Evolutionary conservation across 1,140 invertebrate species (phyloP).

Genomic region (Zaprionus camerounensis): DNA sequence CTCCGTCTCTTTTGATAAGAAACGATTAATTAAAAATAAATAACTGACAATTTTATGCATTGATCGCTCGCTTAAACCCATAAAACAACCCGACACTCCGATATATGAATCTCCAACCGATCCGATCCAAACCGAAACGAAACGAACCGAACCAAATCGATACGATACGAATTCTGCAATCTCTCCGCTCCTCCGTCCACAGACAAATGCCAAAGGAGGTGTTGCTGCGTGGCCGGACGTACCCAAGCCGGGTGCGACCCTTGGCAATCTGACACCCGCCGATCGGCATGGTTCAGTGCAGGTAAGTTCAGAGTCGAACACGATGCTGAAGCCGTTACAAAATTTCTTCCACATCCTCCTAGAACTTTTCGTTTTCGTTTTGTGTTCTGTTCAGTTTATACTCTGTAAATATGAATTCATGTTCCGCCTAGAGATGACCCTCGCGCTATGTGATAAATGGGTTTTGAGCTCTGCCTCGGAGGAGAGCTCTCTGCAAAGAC

Average conservation of each 20-base stretch:
- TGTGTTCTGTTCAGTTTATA: constrained; percentile 29
- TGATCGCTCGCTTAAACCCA: constrained; percentile 59
- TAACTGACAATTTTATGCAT: constrained; percentile 75
- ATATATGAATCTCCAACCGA: constrained; percentile 44
- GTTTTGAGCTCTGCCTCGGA: too few relatives aligned
- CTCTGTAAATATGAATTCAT: constrained; percentile 35
- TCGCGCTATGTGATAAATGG: neutral
- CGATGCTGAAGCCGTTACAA: constrained; percentile 17
- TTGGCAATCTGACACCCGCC: constrained; percentile 93
- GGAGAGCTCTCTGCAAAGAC: neutral
- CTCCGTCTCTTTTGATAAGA: constrained; percentile 59
- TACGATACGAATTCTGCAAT: constrained; percentile 21
- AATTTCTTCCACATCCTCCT: constrained; percentile 20
- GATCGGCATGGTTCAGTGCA: constrained; percentile 97
- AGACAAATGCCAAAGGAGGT: constrained; percentile 84
- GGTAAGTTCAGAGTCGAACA: constrained; percentile 87
- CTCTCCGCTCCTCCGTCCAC: constrained; percentile 26
- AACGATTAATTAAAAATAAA: constrained; percentile 64
- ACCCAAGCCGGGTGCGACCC: constrained; percentile 84
- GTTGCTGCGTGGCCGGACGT: constrained; percentile 86
- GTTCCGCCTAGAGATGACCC: constrained; percentile 9
- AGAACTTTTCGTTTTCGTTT: constrained; percentile 25
- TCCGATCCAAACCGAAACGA: constrained; percentile 37
- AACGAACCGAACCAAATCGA: constrained; percentile 41
- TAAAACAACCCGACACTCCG: constrained; percentile 46